Base-by-base conservation (phyloP, 1,140 invertebrate species). In the Melitaea cinxia region DNA sequence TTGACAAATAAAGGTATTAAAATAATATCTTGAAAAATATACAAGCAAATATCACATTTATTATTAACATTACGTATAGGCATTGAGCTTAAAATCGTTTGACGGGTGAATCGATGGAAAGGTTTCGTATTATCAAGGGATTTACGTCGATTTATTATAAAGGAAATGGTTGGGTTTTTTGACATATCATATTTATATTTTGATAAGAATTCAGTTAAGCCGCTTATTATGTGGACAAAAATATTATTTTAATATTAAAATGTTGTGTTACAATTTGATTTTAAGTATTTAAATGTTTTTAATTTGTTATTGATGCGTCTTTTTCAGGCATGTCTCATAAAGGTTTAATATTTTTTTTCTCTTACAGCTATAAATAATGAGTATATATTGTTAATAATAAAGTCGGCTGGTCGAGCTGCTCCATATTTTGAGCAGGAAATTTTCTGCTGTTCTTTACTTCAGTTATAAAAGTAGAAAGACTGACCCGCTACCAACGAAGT, bases 1-100 rank as follows among this genome's bases (percentile, higher is more conserved):
- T 87, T 82, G 82, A 83, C 84, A 85, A 85, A 87, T 84, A 84
- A 68, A 74, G 64, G 72, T 73, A 77, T 71, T 61, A 80, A 82
- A 82, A 83, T 82, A 78, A 77, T 78, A 79, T 72, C 67, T 72
- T 57, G 37, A 30, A 21, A 57, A 39, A 4, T 3, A 6, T 47
- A 24, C 15, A 54, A 5, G 4, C n/a, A 3, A 80, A 65, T 39
- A 47, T 70, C 0, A 37, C 57, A 53, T 49, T 65, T 70, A 62
- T 30, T 4, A 0, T 1, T 5, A 6, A n/a, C n/a, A n/a, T n/a
- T 2, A 5, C 7, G 0, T 1, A 57, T 67, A 80, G 52, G 47
- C 61, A 54, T 19, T n/a, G n/a, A n/a, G n/a, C n/a, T n/a, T 37
- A 65, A 60, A 66, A 55, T 52, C 1, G 1, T 28, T 50, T 57